phyloP scores from a whole-genome alignment of 2,113 vertebrate genomes.

The Leptobrachium ailaonicum region DNA sequence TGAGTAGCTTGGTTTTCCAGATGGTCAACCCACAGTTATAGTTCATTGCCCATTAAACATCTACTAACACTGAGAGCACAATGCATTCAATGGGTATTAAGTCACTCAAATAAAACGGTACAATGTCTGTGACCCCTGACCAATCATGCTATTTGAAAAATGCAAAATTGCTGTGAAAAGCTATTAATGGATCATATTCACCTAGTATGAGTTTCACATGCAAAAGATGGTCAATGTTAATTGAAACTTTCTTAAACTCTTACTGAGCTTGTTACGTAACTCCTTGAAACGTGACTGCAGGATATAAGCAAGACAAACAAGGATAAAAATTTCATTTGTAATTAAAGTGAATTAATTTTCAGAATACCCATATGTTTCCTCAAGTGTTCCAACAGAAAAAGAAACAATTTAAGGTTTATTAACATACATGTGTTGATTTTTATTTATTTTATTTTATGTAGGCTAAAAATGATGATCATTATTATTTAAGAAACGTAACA shows the following conservation, averaged over 20 bases:
- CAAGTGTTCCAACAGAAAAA: too few relatives aligned
- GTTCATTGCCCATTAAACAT: slow-evolving; percentile 57
- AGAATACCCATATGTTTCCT: background rate
- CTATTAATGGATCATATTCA: slow-evolving; percentile 41
- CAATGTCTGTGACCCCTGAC: slow-evolving; percentile 51
- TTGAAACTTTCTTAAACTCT: slow-evolving; percentile 40
- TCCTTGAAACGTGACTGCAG: background rate
- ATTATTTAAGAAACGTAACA: too few relatives aligned
- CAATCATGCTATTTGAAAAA: slow-evolving; percentile 57
- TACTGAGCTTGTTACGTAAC: slow-evolving; percentile 5
- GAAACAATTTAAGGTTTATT: too few relatives aligned
- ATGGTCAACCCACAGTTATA: slow-evolving; percentile 58
- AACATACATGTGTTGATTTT: too few relatives aligned
- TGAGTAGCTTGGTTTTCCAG: slow-evolving; percentile 66
- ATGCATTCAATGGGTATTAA: slow-evolving; percentile 49
- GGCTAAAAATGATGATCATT: too few relatives aligned
- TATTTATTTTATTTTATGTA: too few relatives aligned
- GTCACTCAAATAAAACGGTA: slow-evolving; percentile 53
- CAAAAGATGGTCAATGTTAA: slow-evolving; percentile 50
- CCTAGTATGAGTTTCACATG: slow-evolving; percentile 44
- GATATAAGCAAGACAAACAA: background rate
- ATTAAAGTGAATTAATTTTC: background rate
- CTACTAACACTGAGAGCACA: slow-evolving; percentile 54
- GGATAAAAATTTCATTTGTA: background rate
- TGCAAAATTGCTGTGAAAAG: slow-evolving; percentile 41